Conservation (phyloP, 2,113 vertebrate species). For the Seriola dumerili region DNA sequence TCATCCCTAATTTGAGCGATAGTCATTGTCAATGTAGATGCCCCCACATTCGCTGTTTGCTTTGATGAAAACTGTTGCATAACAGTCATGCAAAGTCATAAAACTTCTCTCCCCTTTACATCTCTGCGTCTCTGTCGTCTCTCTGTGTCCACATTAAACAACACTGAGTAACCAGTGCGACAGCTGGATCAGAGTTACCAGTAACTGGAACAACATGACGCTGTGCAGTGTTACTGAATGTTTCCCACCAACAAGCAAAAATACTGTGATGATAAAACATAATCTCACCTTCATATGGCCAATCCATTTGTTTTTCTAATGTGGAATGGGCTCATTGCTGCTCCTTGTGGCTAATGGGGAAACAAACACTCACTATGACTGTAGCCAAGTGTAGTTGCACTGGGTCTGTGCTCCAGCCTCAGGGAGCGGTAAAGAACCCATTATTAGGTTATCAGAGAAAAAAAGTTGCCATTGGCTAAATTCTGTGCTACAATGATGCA, state of each 20-base stretch:
- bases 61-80: not conserved
- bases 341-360: not conserved
- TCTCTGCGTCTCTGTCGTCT: not conserved
- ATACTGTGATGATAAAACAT: not conserved
- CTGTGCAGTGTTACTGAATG: not conserved
- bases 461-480: not conserved
- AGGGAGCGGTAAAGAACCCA: not conserved
- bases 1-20: constrained; percentile 15
- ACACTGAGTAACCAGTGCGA: not conserved
- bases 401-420: not conserved
- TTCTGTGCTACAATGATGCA: not conserved
- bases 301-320: not conserved
- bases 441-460: not conserved
- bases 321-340: not conserved
- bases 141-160: constrained; percentile 1
- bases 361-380: not conserved
- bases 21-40: constrained; percentile 8
- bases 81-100: not conserved
- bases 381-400: not conserved
- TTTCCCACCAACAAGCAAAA: not conserved
- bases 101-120: not conserved
- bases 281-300: not conserved
- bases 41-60: not conserved
- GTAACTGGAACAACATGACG: not conserved
- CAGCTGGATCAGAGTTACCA: not conserved